Evolutionary conservation across 2,888 invertebrate genomes (phyloP).

Genomic region (Eudemis profundana): DNA sequence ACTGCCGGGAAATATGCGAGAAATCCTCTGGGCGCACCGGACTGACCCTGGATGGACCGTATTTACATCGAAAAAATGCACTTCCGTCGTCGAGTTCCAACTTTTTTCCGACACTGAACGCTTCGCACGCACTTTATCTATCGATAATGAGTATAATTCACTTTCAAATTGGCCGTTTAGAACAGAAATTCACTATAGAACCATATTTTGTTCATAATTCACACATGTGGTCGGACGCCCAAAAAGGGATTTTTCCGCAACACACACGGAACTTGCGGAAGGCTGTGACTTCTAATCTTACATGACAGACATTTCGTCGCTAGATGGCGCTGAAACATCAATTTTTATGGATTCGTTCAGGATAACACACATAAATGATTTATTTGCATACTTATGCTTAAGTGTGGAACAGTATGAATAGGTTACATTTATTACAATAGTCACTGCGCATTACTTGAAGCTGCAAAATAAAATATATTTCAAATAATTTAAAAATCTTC

Average conservation of each 20-base stretch:
- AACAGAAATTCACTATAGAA: slow-evolving; percentile 77
- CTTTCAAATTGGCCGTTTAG: slow-evolving; percentile 66
- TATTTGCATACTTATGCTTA: background rate
- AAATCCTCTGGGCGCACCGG: slow-evolving; percentile 77
- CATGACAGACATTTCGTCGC: slow-evolving; percentile 69
- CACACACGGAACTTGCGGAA: slow-evolving; percentile 84
- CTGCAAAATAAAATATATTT: background rate
- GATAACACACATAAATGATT: slow-evolving; percentile 41
- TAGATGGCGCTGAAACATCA: slow-evolving; percentile 73
- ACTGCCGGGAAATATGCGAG: slow-evolving; percentile 69
- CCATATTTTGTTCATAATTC: slow-evolving; percentile 83
- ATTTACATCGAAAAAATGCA: slow-evolving; percentile 84
- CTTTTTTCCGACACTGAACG: slow-evolving; percentile 71
- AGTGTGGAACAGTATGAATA: background rate
- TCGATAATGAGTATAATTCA: slow-evolving; percentile 65
- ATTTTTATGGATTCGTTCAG: slow-evolving; percentile 63
- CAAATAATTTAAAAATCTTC: background rate
- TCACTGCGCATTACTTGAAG: background rate
- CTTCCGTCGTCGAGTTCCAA: slow-evolving; percentile 78
- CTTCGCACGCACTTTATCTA: slow-evolving; percentile 69
- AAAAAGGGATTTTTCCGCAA: slow-evolving; percentile 88
- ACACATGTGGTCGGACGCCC: slow-evolving; percentile 89
- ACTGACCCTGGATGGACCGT: slow-evolving; percentile 81
- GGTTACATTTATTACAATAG: background rate
- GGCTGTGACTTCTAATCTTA: slow-evolving; percentile 84